Base-by-base conservation (phyloP, 2,797 vertebrate species). In the Anisognathus igniventris region DNA sequence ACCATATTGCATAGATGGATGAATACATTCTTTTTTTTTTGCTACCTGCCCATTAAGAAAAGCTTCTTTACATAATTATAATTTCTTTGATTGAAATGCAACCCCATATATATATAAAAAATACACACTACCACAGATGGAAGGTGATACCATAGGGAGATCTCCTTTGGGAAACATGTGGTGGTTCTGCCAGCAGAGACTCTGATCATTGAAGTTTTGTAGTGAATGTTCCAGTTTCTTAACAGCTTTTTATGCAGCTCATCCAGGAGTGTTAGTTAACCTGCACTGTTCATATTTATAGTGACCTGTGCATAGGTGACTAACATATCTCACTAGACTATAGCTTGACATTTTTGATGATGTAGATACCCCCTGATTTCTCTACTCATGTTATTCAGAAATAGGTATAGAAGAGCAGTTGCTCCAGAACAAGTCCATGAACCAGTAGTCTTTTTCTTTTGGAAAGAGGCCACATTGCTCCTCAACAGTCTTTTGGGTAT, bases 31-130 rank as follows among this genome's bases (percentile, higher is more conserved):
- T 62, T 95, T 25, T 48, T 48, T 91, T 66, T 48, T 42, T 64
- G 50, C 83, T 81, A 44, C 81, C 35, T 47, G 7, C 33, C 37
- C 19, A 11, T 53, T 18, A 71, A 66, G 60, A 75, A 83, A 78
- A 30, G 19, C 42, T 89, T 79, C 25, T 68, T 40, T 56, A 62
- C 20, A 5, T 48, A 25, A 48, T 76, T 86, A 21, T 48, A 9
- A 2, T 58, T 57, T 60, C 30, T 86, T 81, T 60, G 54, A 35
- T 62, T 70, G 79, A 90, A 91, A 87, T 81, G 9, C 27, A 76
- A 8, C n/a, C n/a, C 22, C 79, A 14, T 9, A 10, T 3, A 13
- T 6, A 11, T 27, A 15, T 10, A 15, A 3, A 7, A 12, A 2
- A 9, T 9, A 12, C 0, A 39, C 13, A 33, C 5, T 7, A 31